A percentile compares a stretch with the other conserved stretches of the same genome.
Conservation (phyloP, 2,888 invertebrate genomes). For the Sesia bembeciformis region DNA sequence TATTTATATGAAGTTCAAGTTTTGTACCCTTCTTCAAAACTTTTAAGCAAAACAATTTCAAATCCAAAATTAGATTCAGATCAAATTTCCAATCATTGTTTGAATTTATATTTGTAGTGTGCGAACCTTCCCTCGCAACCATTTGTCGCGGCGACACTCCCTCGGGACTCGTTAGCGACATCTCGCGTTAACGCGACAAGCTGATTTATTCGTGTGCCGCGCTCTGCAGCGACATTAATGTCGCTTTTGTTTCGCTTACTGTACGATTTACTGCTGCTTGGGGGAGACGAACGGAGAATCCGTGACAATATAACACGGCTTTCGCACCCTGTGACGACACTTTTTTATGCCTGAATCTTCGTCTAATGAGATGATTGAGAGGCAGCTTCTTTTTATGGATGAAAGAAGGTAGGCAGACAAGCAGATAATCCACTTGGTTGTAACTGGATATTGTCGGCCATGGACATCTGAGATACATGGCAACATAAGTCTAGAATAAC, state of each 20-base stretch:
- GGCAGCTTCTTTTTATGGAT: too few relatives aligned
- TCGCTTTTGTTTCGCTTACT: slow-evolving; percentile 67
- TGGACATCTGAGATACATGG: too few relatives aligned
- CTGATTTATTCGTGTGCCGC: slow-evolving; percentile 56
- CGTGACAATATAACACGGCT: slow-evolving; percentile 1
- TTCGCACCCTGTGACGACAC: too few relatives aligned
- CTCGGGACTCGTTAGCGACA: slow-evolving; percentile 49
- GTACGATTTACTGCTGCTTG: slow-evolving; percentile 34
- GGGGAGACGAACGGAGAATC: slow-evolving; percentile 3
- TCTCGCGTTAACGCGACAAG: slow-evolving; percentile 33
- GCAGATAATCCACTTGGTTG: too few relatives aligned
- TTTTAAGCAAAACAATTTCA: too few relatives aligned
- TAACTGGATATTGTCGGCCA: too few relatives aligned
- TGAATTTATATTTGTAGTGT: slow-evolving; percentile 33
- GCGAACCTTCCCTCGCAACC: slow-evolving; percentile 40
- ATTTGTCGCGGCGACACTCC: slow-evolving; percentile 51
- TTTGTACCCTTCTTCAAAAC: too few relatives aligned
- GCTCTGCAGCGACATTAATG: slow-evolving; percentile 58
- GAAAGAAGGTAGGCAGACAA: too few relatives aligned
- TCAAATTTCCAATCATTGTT: slow-evolving; percentile 50
- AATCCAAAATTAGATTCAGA: slow-evolving; percentile 9
- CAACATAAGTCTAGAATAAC: too few relatives aligned
- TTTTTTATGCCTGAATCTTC: too few relatives aligned
- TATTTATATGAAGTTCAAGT: too few relatives aligned
- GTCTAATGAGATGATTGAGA: too few relatives aligned